Conservation (phyloP, 2,113 vertebrate genomes). For the cattle (Bos taurus) region DNA sequence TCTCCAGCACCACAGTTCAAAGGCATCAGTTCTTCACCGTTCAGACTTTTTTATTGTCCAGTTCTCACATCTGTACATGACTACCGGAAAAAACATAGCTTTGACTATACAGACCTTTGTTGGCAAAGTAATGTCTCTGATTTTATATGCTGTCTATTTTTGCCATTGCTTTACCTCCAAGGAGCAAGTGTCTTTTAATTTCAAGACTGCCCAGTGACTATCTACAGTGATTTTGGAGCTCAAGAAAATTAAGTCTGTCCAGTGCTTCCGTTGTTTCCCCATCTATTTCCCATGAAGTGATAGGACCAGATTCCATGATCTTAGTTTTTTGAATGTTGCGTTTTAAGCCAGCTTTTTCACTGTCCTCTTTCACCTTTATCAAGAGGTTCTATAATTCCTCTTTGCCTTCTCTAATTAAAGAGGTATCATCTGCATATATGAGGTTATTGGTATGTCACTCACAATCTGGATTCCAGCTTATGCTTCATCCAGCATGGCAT, state of each 20-base stretch:
- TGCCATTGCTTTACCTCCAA: background rate
- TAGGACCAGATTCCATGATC: background rate
- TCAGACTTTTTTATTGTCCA: background rate
- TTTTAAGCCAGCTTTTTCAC: background rate
- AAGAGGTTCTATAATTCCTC: background rate
- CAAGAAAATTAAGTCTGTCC: background rate
- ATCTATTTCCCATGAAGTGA: background rate
- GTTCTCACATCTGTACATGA: background rate
- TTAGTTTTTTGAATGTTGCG: background rate
- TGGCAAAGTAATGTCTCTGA: background rate
- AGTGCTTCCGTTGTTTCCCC: background rate
- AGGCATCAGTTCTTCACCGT: background rate
- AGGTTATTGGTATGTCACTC: fast-evolving
- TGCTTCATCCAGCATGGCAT: background rate
- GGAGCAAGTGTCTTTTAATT: background rate
- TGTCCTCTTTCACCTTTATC: background rate
- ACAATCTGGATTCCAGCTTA: background rate
- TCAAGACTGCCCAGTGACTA: background rate
- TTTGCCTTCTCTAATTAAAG: background rate
- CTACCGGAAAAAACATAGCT: background rate
- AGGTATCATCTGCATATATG: background rate
- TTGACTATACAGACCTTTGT: fast-evolving
- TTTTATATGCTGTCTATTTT: background rate
- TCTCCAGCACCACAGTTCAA: background rate
- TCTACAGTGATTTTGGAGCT: background rate